Evolutionary conservation across 2,888 invertebrate species (phyloP).

Genomic region (Schizotus pectinicornis): DNA sequence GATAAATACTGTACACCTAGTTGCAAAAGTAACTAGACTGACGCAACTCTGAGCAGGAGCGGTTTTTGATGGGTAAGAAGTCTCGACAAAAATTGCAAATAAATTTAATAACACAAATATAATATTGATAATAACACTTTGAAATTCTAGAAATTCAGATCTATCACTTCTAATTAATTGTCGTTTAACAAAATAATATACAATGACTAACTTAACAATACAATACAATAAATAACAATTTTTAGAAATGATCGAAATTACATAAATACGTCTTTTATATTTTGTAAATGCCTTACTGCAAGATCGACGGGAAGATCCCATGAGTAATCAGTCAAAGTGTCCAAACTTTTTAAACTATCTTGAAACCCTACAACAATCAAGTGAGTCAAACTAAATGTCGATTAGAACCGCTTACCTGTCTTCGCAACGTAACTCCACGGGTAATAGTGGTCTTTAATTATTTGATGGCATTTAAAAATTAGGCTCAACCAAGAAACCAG

Average conservation of each 20-base stretch:
- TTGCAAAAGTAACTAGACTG: too few relatives aligned
- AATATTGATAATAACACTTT: slow-evolving; percentile 14
- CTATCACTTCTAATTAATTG: slow-evolving; percentile 3
- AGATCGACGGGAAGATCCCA: slow-evolving; percentile 96
- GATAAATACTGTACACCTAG: too few relatives aligned
- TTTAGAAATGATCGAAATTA: slow-evolving; percentile 54
- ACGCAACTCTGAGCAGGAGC: too few relatives aligned
- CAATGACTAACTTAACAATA: not conserved
- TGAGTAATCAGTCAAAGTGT: slow-evolving; percentile 81
- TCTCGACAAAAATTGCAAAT: slow-evolving; percentile 4
- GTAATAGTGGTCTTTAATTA: slow-evolving; percentile 80
- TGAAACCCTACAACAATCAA: slow-evolving; percentile 78
- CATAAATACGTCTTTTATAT: slow-evolving; percentile 95
- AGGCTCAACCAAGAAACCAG: slow-evolving; percentile 93
- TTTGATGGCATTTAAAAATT: slow-evolving; percentile 83
- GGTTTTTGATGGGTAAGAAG: too few relatives aligned
- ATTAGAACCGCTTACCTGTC: slow-evolving; percentile 68
- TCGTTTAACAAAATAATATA: slow-evolving; percentile 1
- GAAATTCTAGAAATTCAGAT: slow-evolving; percentile 1
- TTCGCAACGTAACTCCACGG: slow-evolving; percentile 95
- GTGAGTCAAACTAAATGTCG: not conserved
- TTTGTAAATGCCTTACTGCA: slow-evolving; percentile 95
- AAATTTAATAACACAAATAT: slow-evolving; percentile 20
- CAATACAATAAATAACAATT: not conserved
- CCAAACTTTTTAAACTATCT: slow-evolving; percentile 90